Percentiles rank a stretch among this genome's conserved stretches.
Evolutionary conservation across 2,888 invertebrate species (phyloP).

Genomic region (Tiphia femorata): DNA sequence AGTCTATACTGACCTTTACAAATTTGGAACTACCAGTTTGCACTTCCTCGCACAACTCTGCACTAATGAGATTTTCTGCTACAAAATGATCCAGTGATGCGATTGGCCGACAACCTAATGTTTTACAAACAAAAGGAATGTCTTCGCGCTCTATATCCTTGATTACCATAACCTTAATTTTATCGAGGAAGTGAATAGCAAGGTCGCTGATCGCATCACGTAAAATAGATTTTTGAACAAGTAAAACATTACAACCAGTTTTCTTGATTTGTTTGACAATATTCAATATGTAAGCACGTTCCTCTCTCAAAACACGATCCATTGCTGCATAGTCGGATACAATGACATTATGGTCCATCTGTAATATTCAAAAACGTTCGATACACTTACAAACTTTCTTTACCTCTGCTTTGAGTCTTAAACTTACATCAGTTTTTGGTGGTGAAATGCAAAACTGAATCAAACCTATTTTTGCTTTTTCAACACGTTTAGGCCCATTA

Average conservation of each 20-base stretch:
- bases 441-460: slow-evolving; percentile 99
- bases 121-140: slow-evolving; percentile 97
- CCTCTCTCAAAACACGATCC: slow-evolving; percentile 98
- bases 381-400: neutral
- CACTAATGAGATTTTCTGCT: slow-evolving; percentile 90
- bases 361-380: slow-evolving; percentile 31
- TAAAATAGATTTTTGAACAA: slow-evolving; percentile 87
- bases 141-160: slow-evolving; percentile 99
- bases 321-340: slow-evolving; percentile 99
- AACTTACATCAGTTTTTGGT: slow-evolving; percentile 95
- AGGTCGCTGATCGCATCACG: slow-evolving; percentile 97
- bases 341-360: slow-evolving; percentile 96
- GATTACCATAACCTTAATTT: slow-evolving; percentile 98
- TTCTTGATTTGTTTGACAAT: slow-evolving; percentile 99
- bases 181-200: slow-evolving; percentile 97
- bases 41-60: slow-evolving; percentile 95
- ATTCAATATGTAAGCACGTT: slow-evolving; percentile 96
- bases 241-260: slow-evolving; percentile 95
- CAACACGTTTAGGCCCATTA: slow-evolving; percentile 92
- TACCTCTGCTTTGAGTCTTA: neutral
- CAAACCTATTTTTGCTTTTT: slow-evolving; percentile 98
- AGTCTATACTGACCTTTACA: slow-evolving; percentile 77
- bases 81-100: slow-evolving; percentile 98
- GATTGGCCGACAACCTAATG: slow-evolving; percentile 93
- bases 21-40: slow-evolving; percentile 89